A percentile compares a stretch with the other conserved stretches of the same genome.
These are phyloP conservation scores for Boulengeromyrus knoepffleri DNA, from an alignment of 2,113 vertebrate species.

Conservation along the genomic window DNA sequence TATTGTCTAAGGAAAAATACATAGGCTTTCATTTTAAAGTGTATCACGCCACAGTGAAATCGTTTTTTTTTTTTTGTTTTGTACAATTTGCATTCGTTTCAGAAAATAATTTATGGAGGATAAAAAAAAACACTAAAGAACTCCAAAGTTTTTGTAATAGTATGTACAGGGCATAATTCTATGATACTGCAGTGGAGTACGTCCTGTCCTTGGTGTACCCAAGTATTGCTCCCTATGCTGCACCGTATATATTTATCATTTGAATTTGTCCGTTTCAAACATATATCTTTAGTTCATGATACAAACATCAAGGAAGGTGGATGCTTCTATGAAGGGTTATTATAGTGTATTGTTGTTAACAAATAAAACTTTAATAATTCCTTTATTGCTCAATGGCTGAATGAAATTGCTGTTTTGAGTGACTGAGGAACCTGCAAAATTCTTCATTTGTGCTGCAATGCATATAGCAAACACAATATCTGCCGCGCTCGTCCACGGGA, in stretches of 20 bases:
- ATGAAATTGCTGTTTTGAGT: not conserved
- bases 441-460: not conserved
- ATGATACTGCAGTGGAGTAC: not conserved
- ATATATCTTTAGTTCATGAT: not conserved
- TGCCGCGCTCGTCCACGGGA: not conserved
- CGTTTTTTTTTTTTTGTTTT: not conserved
- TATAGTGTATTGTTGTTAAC: not conserved
- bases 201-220: not conserved
- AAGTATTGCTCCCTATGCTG: not conserved
- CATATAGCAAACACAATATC: not conserved
- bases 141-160: not conserved
- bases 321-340: not conserved
- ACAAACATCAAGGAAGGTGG: not conserved
- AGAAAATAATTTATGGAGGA: not conserved
- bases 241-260: not conserved
- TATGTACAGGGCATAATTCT: not conserved
- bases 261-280: not conserved
- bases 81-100: not conserved
- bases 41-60: not conserved
- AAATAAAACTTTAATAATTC: not conserved
- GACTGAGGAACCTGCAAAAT: not conserved
- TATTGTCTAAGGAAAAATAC: not conserved
- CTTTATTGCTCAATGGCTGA: not conserved
- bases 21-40: not conserved
- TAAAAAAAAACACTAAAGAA: not conserved